Percentiles rank a stretch among this genome's conserved stretches.
Conservation (phyloP, 2,797 vertebrate genomes). For the Micropoecilia bifurca region DNA sequence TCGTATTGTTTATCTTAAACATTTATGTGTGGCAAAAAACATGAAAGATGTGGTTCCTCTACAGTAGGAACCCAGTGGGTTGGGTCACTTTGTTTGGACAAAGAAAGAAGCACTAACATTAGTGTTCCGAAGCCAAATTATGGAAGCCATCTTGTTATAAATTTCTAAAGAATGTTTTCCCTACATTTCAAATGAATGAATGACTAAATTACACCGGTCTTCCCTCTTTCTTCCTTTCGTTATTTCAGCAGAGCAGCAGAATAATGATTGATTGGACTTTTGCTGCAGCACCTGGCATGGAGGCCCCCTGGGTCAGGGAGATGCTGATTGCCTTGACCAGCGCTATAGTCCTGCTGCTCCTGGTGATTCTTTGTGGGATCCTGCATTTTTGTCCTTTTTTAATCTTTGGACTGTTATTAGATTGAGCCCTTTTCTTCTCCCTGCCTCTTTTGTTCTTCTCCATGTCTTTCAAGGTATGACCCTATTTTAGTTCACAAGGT, state of each 20-base stretch:
- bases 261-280: conserved; percentile 5
- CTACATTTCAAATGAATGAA: background rate
- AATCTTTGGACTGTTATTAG: background rate
- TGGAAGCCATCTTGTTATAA: background rate
- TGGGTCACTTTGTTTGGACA: background rate
- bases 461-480: background rate
- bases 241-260: conserved; percentile 3
- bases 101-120: background rate
- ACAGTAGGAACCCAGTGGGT: background rate
- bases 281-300: conserved; percentile 1
- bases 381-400: conserved; percentile 2
- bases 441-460: background rate
- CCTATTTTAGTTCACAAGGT: background rate
- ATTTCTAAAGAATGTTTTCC: background rate
- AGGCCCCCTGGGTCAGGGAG: conserved; percentile 8
- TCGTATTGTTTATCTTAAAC: background rate
- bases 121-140: background rate
- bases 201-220: background rate
- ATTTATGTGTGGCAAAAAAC: background rate
- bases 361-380: conserved; percentile 1
- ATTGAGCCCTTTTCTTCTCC: background rate
- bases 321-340: conserved; percentile 11
- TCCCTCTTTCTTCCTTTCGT: background rate
- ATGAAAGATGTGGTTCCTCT: background rate
- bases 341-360: background rate